Percentiles rank a stretch among this genome's conserved stretches.
Conservation (phyloP, 1,140 invertebrate species). For the Nebria ingens region DNA sequence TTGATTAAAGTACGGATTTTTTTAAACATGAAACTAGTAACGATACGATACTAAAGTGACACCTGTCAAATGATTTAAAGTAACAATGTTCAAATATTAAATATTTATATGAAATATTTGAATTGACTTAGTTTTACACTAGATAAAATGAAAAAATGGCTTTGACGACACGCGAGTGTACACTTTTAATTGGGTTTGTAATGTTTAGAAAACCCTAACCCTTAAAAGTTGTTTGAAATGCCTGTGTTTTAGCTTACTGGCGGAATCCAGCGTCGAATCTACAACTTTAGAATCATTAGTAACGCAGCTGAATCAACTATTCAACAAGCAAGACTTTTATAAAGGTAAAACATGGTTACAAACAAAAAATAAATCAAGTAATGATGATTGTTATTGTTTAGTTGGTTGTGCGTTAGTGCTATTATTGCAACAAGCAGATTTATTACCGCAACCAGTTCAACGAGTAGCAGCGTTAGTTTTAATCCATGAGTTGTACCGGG, state of each 20-base stretch:
- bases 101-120: too few relatives aligned
- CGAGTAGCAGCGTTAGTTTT: slow-evolving; percentile 55
- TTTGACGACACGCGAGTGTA: slow-evolving; percentile 28
- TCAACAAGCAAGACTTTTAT: slow-evolving; percentile 64
- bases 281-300: slow-evolving; percentile 53
- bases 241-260: slow-evolving; percentile 39
- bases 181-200: slow-evolving; percentile 28
- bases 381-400: slow-evolving; percentile 25
- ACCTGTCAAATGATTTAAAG: too few relatives aligned
- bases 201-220: background rate
- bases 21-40: too few relatives aligned
- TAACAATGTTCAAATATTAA: too few relatives aligned
- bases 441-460: slow-evolving; percentile 55
- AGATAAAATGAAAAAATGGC: slow-evolving; percentile 22
- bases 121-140: background rate
- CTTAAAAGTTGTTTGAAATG: background rate
- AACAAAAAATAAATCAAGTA: slow-evolving; percentile 15
- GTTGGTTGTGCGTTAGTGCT: slow-evolving; percentile 52
- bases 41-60: too few relatives aligned
- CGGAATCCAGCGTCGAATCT: slow-evolving; percentile 51
- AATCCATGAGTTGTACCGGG: slow-evolving; percentile 58
- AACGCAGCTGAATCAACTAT: slow-evolving; percentile 61
- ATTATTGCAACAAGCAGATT: slow-evolving; percentile 58
- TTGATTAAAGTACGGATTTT: too few relatives aligned
- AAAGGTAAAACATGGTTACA: slow-evolving; percentile 42